phyloP scores from a whole-genome alignment of 2,113 vertebrate genomes.

The Genyomyrus donnyi region DNA sequence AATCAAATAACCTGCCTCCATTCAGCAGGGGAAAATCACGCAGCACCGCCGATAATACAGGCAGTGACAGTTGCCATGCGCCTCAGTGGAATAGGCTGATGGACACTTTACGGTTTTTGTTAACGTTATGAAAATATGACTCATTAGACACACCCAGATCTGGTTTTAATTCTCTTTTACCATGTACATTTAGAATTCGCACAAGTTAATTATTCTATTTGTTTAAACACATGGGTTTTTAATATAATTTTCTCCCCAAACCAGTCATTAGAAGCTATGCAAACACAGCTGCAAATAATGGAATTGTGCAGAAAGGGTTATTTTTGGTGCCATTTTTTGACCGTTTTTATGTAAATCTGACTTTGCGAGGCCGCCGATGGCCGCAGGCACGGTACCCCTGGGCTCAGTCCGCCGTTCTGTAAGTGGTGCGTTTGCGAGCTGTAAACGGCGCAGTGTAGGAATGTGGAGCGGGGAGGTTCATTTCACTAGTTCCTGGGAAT shows the following conservation, averaged over 20 bases:
- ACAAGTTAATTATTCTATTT: slow-evolving; percentile 21
- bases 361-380: neutral
- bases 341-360: neutral
- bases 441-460: neutral
- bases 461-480: neutral
- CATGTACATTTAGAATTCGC: slow-evolving; percentile 23
- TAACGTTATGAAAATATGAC: neutral
- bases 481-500: neutral
- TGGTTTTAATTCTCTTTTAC: slow-evolving; percentile 11
- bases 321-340: slow-evolving; percentile 22
- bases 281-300: slow-evolving; percentile 16
- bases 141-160: neutral
- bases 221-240: slow-evolving; percentile 29
- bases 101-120: neutral
- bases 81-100: neutral
- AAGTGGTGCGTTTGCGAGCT: neutral
- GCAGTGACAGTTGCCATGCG: neutral
- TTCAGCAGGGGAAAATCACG: neutral
- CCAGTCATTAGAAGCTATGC: neutral
- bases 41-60: neutral
- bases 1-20: neutral
- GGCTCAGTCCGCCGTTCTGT: neutral
- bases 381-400: neutral
- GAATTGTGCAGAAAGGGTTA: slow-evolving; percentile 22
- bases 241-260: neutral